phyloP scores from a whole-genome alignment of 2,888 invertebrate species.

The Seira musarum region DNA sequence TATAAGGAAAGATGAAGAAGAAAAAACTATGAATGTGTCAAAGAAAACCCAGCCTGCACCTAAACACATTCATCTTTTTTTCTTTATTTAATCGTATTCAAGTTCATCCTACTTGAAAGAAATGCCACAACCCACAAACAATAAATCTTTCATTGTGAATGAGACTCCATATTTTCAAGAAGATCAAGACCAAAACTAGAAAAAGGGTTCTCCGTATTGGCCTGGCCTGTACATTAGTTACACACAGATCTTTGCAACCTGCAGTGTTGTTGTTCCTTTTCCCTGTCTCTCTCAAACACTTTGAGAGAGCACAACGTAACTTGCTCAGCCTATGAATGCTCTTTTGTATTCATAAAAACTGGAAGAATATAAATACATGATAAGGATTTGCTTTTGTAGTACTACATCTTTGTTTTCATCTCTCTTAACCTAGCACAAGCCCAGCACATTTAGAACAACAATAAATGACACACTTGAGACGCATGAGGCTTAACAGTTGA shows the following conservation, averaged over 20 bases:
- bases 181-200: constrained; percentile 53
- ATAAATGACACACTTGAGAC: constrained; percentile 21
- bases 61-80: constrained; percentile 49
- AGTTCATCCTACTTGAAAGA: constrained; percentile 56
- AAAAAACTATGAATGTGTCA: constrained; percentile 22
- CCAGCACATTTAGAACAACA: constrained; percentile 10
- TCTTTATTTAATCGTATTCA: constrained; percentile 51
- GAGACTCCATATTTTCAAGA: constrained; percentile 40
- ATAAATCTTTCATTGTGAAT: constrained; percentile 58
- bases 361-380: no score
- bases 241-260: no score
- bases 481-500: no score
- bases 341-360: no score
- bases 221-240: no score
- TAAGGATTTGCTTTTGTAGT: no score
- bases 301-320: no score
- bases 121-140: constrained; percentile 57
- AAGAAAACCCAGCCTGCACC: constrained; percentile 39
- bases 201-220: constrained; percentile 11
- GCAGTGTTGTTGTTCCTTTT: no score
- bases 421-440: constrained; percentile 20
- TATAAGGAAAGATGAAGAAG: no score
- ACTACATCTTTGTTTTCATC: no score
- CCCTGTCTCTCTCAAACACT: no score
- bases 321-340: no score